Conservation (phyloP, 2,888 invertebrate genomes). For the Polydrusus cervinus region DNA sequence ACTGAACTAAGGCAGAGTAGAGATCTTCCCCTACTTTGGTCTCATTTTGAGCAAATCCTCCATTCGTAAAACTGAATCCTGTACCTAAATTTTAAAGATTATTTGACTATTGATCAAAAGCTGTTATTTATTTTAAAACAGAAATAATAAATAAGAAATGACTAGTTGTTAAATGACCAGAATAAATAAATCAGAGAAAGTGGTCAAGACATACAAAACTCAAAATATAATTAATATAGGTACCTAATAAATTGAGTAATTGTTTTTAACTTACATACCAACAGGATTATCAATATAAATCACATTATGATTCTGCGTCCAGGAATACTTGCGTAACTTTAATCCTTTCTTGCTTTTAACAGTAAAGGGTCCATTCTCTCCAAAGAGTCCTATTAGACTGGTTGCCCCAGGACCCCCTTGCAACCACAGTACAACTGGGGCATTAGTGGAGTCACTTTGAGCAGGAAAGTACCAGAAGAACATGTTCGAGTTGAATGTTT, state of each 20-base stretch:
- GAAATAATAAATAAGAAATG: too few species aligned
- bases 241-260: too few species aligned
- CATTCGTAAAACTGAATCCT: conserved; percentile 91
- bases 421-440: conserved; percentile 87
- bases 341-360: conserved; percentile 71
- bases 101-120: too few species aligned
- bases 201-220: too few species aligned
- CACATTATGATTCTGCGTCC: conserved; percentile 86
- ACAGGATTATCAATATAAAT: conserved; percentile 96
- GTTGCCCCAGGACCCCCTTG: conserved; percentile 91
- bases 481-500: conserved; percentile 83
- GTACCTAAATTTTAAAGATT: conserved; percentile 69
- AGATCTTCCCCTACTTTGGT: conserved; percentile 87
- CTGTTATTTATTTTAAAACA: too few species aligned
- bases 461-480: conserved; percentile 96
- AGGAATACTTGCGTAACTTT: conserved; percentile 81
- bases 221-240: too few species aligned
- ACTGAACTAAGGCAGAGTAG: conserved; percentile 84
- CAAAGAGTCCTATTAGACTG: conserved; percentile 86
- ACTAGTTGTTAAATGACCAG: too few species aligned
- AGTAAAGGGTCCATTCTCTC: conserved; percentile 83
- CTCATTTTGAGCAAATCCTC: conserved; percentile 87
- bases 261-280: conserved; percentile 22
- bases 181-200: too few species aligned
- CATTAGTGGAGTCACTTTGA: conserved; percentile 72